Percentiles rank a stretch among this genome's conserved stretches.
These are phyloP conservation scores for Mycetomoellerius zeteki DNA, from an alignment of 1,140 invertebrate species.

Conservation along the genomic window DNA sequence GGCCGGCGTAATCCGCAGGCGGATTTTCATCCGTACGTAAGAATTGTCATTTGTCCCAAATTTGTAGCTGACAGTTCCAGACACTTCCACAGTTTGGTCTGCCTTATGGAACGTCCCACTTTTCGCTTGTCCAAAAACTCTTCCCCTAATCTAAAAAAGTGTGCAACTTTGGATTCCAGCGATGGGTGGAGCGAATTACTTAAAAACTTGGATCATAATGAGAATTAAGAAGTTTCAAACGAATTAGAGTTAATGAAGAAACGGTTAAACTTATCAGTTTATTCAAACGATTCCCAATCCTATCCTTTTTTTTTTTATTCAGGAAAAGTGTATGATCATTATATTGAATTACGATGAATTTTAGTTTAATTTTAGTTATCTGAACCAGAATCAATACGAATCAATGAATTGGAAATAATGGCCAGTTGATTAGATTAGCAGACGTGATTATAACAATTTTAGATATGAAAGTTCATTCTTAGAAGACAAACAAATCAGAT, in stretches of 20 bases:
- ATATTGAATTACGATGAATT: not conserved
- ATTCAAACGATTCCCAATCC: not conserved
- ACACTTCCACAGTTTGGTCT: not conserved
- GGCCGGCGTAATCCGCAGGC: constrained; percentile 13
- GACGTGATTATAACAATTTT: constrained; percentile 1
- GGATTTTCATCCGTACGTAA: not conserved
- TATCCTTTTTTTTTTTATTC: not conserved
- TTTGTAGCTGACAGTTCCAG: constrained; percentile 4
- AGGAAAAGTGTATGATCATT: not conserved
- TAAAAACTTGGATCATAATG: constrained; percentile 65
- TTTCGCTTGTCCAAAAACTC: constrained; percentile 10
- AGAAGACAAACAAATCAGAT: constrained; percentile 4
- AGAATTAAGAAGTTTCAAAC: constrained; percentile 56
- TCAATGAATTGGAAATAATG: not conserved
- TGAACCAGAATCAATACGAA: not conserved
- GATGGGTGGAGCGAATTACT: constrained; percentile 53
- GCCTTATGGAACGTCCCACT: not conserved
- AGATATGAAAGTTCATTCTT: constrained; percentile 3
- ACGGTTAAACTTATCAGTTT: constrained; percentile 29
- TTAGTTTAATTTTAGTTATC: not conserved
- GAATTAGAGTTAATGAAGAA: constrained; percentile 47
- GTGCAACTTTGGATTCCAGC: constrained; percentile 20
- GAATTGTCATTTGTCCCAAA: constrained; percentile 6
- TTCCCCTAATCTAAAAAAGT: constrained; percentile 16
- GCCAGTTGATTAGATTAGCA: not conserved